These are phyloP conservation scores for Trichomalopsis sarcophagae DNA, from an alignment of 1,140 invertebrate species.

Conservation along the genomic window DNA sequence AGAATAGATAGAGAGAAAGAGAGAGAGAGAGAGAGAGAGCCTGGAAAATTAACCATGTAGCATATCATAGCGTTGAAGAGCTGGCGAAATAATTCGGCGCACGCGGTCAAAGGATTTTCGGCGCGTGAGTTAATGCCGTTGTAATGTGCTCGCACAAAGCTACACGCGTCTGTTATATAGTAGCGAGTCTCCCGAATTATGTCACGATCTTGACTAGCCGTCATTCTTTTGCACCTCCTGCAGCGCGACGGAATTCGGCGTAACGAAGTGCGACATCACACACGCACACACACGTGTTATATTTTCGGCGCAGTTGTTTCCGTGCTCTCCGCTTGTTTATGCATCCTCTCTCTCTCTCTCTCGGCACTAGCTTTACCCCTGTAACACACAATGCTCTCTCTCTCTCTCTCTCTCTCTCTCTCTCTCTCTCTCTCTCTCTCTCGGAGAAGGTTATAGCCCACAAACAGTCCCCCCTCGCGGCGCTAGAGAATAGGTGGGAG, in stretches of 20 bases:
- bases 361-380: background rate
- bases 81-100: no score
- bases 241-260: background rate
- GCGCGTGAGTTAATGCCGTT: no score
- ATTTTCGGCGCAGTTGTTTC: constrained; percentile 34
- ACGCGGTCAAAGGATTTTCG: no score
- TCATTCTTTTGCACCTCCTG: background rate
- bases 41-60: background rate
- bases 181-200: background rate
- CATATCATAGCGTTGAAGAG: no score
- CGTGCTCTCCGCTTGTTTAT: constrained; percentile 25
- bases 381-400: background rate
- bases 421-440: background rate
- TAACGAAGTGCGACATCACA: background rate
- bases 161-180: no score
- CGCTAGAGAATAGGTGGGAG: background rate
- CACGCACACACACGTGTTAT: background rate
- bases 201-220: background rate
- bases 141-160: no score
- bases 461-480: background rate
- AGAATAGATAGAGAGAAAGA: no score
- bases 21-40: no score
- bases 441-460: background rate
- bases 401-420: background rate
- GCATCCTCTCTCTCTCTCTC: background rate